Evolutionary conservation across 2,888 invertebrate genomes (phyloP).

Genomic region (Hydrotaea cyrtoneurina): DNA sequence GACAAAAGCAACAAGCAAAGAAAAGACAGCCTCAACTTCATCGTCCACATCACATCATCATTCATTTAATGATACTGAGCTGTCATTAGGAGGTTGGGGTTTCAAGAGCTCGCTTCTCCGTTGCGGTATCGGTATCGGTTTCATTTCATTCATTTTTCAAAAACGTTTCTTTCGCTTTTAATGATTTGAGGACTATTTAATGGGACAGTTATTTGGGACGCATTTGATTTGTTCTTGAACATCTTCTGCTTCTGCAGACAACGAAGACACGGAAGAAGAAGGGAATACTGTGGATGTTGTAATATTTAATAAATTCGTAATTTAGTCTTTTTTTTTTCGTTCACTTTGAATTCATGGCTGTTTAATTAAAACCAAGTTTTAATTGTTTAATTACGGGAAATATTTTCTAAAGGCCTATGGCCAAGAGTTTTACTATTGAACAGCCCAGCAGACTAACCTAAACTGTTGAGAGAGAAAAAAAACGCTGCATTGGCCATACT

Average conservation of each 20-base stretch:
- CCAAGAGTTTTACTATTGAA: no score
- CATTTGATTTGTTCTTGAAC: background rate
- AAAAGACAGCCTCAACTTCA: background rate
- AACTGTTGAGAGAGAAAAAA: no score
- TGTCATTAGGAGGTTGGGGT: constrained; percentile 16
- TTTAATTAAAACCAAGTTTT: background rate
- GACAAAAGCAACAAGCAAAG: background rate
- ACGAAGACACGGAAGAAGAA: background rate
- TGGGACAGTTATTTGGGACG: background rate
- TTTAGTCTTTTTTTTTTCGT: background rate
- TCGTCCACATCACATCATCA: constrained; percentile 9
- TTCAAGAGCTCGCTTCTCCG: background rate
- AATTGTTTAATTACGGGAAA: background rate
- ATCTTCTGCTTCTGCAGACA: background rate
- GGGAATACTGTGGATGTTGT: background rate
- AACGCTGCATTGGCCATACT: background rate
- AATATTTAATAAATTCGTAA: background rate
- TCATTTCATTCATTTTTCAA: background rate
- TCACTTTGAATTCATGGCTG: background rate
- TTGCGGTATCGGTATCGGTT: background rate
- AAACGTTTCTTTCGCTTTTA: background rate
- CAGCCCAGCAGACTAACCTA: no score
- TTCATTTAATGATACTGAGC: constrained; percentile 27
- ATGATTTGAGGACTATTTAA: constrained; percentile 13
- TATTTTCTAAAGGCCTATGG: background rate